Base-by-base conservation (phyloP, 2,797 vertebrate genomes). In the Sciurus carolinensis region DNA sequence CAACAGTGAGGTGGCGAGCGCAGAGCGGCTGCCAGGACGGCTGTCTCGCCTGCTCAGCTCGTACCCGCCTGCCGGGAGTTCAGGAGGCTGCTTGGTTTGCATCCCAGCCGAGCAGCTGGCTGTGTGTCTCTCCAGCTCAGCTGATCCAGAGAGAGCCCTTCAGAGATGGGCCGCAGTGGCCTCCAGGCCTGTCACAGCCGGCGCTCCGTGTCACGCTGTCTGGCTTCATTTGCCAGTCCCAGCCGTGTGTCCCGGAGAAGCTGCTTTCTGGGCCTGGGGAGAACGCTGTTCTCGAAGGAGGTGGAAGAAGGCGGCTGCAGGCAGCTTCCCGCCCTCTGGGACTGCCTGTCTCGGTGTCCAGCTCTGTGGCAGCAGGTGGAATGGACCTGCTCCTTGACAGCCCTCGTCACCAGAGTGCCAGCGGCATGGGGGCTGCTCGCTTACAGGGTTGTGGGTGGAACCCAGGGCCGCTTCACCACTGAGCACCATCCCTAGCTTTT, bases 201-300 rank as follows among this genome's bases (percentile, higher is more conserved):
- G 0, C 6, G 0, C 3, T 10, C 1, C 1, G 3, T 0, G 5
- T 0, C 4, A 1, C 1, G 0, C 1, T 59, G 24, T 9, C 54
- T 24, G 26, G 2, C 3, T 1, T 2, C 2, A 1, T 5, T n/a
- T 57, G 5, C 20, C 5, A 0, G 7, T 18, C 54, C 5, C 52
- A 54, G 22, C 8, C 50, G 0, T 1, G 1, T 52, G 7, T 59
- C 26, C 44, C 44, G 28, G 54, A 18, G 73, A 52, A 52, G 11
- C 9, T 26, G 57, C 62, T 77, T 52, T 50, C 42, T 22, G 62
- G 10, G 4, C n/a, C 28, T 2, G 36, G 64, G 15, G 10, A 57
- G 28, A 6, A 18, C 22, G 26, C 1, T 10, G 12, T 7, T 26
- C 10, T 77, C 30, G 24, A 62, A 52, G 81, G 24, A 71, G 28